These are phyloP conservation scores for Pseudococcus viburni DNA, from an alignment of 2,888 invertebrate species.

Conservation along the genomic window DNA sequence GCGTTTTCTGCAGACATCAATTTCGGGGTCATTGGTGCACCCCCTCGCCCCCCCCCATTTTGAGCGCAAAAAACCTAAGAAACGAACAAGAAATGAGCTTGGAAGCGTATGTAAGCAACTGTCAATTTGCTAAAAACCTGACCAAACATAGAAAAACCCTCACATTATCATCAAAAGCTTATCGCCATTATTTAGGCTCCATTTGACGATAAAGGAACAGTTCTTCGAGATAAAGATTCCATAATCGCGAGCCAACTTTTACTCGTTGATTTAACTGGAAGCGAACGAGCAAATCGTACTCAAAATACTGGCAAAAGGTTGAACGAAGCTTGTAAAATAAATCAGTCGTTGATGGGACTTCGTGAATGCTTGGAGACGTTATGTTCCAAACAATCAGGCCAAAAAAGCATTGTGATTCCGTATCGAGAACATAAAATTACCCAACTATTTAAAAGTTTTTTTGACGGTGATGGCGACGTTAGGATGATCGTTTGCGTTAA, in stretches of 20 bases:
- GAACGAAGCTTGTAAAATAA: conserved; percentile 87
- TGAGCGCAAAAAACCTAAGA: no score
- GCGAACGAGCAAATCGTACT: conserved; percentile 92
- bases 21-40: no score
- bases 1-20: no score
- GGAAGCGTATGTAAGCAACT: no score
- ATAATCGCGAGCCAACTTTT: conserved; percentile 92
- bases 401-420: conserved; percentile 79
- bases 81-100: no score
- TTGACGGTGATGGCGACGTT: conserved; percentile 96
- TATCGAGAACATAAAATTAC: conserved; percentile 96
- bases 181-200: conserved; percentile 73
- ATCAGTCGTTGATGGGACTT: conserved; percentile 95
- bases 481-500: conserved; percentile 98
- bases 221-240: conserved; percentile 83
- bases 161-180: no score
- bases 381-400: conserved; percentile 82
- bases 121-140: no score
- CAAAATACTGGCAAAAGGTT: conserved; percentile 85
- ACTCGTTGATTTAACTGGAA: conserved; percentile 97
- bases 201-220: conserved; percentile 77
- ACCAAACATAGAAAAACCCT: no score
- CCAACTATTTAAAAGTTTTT: conserved; percentile 96
- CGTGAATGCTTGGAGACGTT: conserved; percentile 92
- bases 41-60: no score